Base-by-base conservation (phyloP, 2,113 vertebrate species). In the Tachysurus fulvidraco region DNA sequence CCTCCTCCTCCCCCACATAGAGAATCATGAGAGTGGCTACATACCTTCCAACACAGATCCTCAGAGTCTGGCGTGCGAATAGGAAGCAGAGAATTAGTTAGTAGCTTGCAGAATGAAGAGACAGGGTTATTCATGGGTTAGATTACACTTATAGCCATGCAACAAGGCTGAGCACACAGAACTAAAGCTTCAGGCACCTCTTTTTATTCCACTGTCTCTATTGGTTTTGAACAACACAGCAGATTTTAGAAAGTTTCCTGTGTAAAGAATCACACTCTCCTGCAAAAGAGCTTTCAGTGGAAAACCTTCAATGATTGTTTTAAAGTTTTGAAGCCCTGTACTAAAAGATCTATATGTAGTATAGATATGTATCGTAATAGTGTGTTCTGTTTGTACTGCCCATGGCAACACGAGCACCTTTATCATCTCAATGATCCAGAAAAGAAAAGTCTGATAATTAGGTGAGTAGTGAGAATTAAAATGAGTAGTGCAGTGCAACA, bases 1-100 rank as follows among this genome's bases (percentile, higher is more conserved):
- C 36, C 36, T 44, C 36, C 36, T 41, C 36, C 21, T 50, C 50
- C 14, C 14, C n/a, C 10, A 54, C 14, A 65, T 25, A 77, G 41
- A 82, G 52, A 88, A 64, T 69, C 54, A 44, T 44, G 30, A 86
- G 65, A 85, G 12, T 83, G 55, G 86, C 89, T 88, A 95, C 94
- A 86, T 99, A 99, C 98, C 98, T 99, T 98, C 98, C 98, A 99
- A 95, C 96, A 96, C 87, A 96, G 94, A 83, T 98, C 98, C 96
- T 97, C 96, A 94, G 96, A 95, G 95, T 97, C 98, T 99, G 87
- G 97, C 96, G 90, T 93, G 93, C 90, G 93, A 94, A 96, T 92
- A 92, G 95, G 96, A 95, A 96, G 95, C 91, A 96, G 94, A 99
- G 92, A 96, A 95, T 25, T 96, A 17, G 92, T 99, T 98, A 99